Conservation (phyloP, 1,140 invertebrate genomes). For the Aphidius gifuensis region DNA sequence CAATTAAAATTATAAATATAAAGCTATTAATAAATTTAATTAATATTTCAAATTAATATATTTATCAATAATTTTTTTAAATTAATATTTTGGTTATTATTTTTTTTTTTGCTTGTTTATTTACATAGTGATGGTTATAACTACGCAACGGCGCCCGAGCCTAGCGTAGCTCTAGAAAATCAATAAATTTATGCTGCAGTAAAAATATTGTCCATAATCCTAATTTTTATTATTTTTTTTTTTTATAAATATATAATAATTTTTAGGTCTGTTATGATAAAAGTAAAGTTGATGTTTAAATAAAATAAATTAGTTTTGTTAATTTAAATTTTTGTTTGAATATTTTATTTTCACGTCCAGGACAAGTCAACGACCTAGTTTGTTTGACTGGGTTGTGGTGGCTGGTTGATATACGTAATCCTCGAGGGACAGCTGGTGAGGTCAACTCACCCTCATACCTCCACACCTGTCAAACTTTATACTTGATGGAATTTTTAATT, state of each 20-base stretch:
- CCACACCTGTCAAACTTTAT: constrained; percentile 40
- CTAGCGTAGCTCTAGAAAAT: constrained; percentile 42
- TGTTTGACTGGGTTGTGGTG: not conserved
- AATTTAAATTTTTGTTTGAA: too few relatives aligned
- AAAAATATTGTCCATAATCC: constrained; percentile 47
- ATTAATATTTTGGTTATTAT: not conserved
- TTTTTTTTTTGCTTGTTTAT: constrained; percentile 42
- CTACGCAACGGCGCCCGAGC: constrained; percentile 23
- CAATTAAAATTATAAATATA: not conserved
- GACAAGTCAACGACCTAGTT: not conserved
- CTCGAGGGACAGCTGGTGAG: constrained; percentile 39
- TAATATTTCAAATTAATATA: not conserved
- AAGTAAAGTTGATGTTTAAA: not conserved
- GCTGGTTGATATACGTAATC: constrained; percentile 31
- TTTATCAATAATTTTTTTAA: constrained; percentile 5
- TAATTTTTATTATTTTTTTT: constrained; percentile 2
- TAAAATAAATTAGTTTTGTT: not conserved
- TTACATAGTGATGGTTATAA: constrained; percentile 34
- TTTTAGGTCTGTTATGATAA: not conserved
- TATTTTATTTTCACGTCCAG: too few relatives aligned
- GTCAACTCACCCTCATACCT: constrained; percentile 29
- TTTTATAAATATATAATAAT: not conserved
- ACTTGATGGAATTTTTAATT: constrained; percentile 50
- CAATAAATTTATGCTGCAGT: constrained; percentile 52
- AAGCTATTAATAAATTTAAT: not conserved